Base-by-base conservation (phyloP, 2,888 invertebrate genomes). In the Cremastobaeus sp. region DNA sequence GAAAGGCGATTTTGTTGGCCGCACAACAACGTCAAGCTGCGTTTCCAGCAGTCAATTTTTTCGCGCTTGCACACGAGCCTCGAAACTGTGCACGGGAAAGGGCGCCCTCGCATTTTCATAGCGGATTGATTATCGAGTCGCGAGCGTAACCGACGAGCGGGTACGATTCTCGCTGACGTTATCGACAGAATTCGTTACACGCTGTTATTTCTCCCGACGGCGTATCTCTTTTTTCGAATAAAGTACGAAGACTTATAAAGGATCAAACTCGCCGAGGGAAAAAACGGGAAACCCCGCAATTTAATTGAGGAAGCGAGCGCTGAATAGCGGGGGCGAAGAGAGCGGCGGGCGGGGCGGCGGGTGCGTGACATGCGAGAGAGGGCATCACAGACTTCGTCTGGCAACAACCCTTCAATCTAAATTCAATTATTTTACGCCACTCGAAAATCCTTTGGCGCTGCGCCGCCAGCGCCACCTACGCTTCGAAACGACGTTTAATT, bases 381-480 rank as follows among this genome's bases (percentile, higher is more conserved):
- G 62, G 64, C 65, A 69, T 69, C 55, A 52, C 52, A 65, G 76
- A 66, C 76, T 66, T 66, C 45, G 70, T 69, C 66, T 65, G 75
- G 76, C 77, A 79, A 83, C 81, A 84, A 81, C 82, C 81, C 84
- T 82, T 82, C 83, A 82, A 83, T 85, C 82, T 82, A 85, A 86
- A 86, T 86, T 86, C 85, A 86, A 86, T 86, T 86, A 86, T 86
- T 86, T 82, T 73, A 76, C 66, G 69, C 1, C 66, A 52, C 76
- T 79, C 54, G 78, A 80, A 81, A 79, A 81, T 78, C 76, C 77
- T 71, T 54, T 64, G 57, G 41, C 41, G 14, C 28, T 18, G 30
- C 65, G 45, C 25, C 35, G 35, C 4, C 12, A 15, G 21, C 48
- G 66, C 50, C 59, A 43, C 20, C 43, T 12, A 6, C 14, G 25